phyloP scores from a whole-genome alignment of 1,140 invertebrate species.

The Micrasema longulum region DNA sequence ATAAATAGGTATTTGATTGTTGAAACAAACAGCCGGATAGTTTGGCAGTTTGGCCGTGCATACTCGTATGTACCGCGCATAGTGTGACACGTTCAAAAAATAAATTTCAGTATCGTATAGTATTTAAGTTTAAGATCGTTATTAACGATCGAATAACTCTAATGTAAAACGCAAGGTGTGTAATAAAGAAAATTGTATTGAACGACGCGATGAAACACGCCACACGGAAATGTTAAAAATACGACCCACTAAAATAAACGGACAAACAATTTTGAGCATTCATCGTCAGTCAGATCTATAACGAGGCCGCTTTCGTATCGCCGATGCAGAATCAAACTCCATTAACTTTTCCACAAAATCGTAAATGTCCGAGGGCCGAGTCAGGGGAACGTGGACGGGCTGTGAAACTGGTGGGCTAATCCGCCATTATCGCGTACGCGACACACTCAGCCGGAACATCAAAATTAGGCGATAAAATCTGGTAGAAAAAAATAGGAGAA shows the following conservation, averaged over 20 bases:
- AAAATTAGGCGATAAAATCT: constrained; percentile 21
- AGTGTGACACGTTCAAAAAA: neutral
- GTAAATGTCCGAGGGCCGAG: constrained; percentile 5
- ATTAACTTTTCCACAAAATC: constrained; percentile 16
- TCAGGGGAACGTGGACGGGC: too few species aligned
- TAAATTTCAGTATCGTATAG: neutral
- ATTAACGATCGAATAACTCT: constrained; percentile 5
- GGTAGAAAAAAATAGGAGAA: constrained; percentile 11
- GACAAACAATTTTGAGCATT: constrained; percentile 17
- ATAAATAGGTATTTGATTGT: constrained; percentile 14
- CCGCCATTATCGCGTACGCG: constrained; percentile 4
- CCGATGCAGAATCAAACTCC: constrained; percentile 21
- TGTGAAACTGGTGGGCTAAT: neutral
- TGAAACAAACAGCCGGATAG: neutral
- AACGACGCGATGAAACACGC: constrained; percentile 23
- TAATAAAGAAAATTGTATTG: constrained; percentile 24
- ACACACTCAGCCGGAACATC: constrained; percentile 9
- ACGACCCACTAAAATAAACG: constrained; percentile 12
- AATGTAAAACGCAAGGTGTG: constrained; percentile 19
- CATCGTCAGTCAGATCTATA: constrained; percentile 20
- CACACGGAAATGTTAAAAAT: constrained; percentile 15
- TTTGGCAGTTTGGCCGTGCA: neutral
- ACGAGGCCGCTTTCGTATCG: constrained; percentile 24
- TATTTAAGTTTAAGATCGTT: constrained; percentile 1
- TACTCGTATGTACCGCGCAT: neutral